Base-by-base conservation (phyloP, 2,113 vertebrate species). In the Pogona vitticeps region DNA sequence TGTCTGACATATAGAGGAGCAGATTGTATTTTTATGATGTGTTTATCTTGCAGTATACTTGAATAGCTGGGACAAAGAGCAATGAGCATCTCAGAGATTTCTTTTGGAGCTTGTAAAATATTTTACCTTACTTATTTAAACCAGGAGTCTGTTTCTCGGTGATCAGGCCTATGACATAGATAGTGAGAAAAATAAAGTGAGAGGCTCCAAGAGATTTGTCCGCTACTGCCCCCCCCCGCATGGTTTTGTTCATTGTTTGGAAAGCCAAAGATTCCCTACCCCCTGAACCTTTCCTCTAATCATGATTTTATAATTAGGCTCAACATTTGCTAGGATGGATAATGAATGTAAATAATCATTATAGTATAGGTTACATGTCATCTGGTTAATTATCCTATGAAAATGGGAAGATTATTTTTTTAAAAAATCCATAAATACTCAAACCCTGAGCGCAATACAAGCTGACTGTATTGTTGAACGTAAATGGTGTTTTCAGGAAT, bases 371-470 rank as follows among this genome's bases (percentile, higher is more conserved):
- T n/a, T n/a, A n/a, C n/a, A n/a, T 20, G 31, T 58, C 56, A 56
- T 58, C 52, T 52, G 82, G 75, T 91, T 86, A 86, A 83, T 68
- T 87, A 58, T 72, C 18, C 67, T 0, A 73, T 88, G 18, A 88
- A 82, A 89, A 82, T 71, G 79, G 56, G 92, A 88, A 83, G 88
- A 81, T 36, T 75, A 70, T 52, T 52, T 52, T 52, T 52, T 86
- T 68, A 31, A 92, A 38, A 90, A 83, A 83, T 84, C 82, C 92
- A 84, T 75, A 87, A 86, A 92, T 94, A 92, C 90, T 89, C 92
- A 83, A 87, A 93, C 86, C 91, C 87, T 85, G 95, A 96, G 96
- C 97, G 96, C 96, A 97, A 97, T 97, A 97, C 92, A 93, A 94
- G 95, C 94, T 92, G 94, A 95, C 93, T 95, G 93, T 96, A 92